These are phyloP conservation scores for Monarcha castaneiventris DNA, from an alignment of 2,113 vertebrate genomes.

Conservation along the genomic window DNA sequence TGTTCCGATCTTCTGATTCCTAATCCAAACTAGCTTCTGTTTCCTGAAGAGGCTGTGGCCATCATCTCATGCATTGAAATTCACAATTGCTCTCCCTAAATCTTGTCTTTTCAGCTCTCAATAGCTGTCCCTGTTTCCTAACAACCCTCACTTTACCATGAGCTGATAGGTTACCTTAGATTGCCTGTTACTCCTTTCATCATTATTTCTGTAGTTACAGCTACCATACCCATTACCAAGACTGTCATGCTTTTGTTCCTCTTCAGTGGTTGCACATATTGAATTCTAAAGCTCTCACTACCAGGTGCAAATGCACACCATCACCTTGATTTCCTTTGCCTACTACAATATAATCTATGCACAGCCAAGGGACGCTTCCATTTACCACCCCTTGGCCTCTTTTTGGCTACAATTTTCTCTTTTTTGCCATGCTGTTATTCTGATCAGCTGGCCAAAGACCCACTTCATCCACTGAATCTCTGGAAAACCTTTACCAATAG, in stretches of 20 bases:
- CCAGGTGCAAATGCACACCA: background rate
- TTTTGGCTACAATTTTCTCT: background rate
- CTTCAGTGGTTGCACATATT: constrained; percentile 19
- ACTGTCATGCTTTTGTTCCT: background rate
- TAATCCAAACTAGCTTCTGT: background rate
- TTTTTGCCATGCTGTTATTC: background rate
- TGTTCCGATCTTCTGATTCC: background rate
- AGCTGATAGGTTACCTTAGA: background rate
- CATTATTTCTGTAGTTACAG: background rate
- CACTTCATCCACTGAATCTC: background rate
- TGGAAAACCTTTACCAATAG: background rate
- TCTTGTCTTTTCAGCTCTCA: background rate
- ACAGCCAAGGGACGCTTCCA: background rate
- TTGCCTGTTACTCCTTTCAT: background rate
- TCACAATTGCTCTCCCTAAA: background rate
- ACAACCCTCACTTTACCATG: background rate
- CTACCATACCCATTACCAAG: background rate
- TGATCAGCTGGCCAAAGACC: background rate
- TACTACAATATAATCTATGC: background rate
- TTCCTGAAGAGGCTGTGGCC: background rate
- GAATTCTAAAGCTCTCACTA: constrained; percentile 33
- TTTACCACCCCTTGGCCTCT: constrained; percentile 1
- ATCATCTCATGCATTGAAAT: background rate
- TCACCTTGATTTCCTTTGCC: constrained; percentile 17
- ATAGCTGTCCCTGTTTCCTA: background rate